These are phyloP conservation scores for Pantherophis guttatus DNA, from an alignment of 2,113 vertebrate species.

Conservation along the genomic window DNA sequence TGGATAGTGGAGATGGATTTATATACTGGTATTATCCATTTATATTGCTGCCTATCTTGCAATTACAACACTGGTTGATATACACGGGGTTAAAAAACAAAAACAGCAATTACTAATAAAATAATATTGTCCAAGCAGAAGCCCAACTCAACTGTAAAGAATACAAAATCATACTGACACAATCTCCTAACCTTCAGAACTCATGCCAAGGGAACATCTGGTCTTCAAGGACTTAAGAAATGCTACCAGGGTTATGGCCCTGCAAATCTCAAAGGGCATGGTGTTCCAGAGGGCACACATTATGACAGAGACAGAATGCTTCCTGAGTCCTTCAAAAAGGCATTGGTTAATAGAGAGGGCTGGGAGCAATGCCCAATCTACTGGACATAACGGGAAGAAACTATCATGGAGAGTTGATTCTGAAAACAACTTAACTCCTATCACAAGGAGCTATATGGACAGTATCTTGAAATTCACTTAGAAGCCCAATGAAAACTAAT, in stretches of 20 bases:
- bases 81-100: not conserved
- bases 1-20: not conserved
- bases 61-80: not conserved
- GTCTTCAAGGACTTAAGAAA: not conserved
- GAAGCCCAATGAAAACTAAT: not conserved
- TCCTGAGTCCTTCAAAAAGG: not conserved
- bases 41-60: not conserved
- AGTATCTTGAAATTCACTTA: not conserved
- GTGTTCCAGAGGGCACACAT: not conserved
- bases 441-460: not conserved
- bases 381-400: not conserved
- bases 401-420: not conserved
- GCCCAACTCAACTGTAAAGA: not conserved
- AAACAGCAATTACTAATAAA: not conserved
- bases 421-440: not conserved
- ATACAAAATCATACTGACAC: not conserved
- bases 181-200: not conserved
- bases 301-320: not conserved
- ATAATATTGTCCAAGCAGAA: not conserved
- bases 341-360: not conserved
- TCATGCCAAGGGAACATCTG: not conserved
- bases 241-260: not conserved
- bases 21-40: not conserved
- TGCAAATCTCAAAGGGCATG: not conserved
- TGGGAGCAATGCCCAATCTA: not conserved